Base-by-base conservation (phyloP, 2,113 vertebrate species). In the Hydrolagus affinis region DNA sequence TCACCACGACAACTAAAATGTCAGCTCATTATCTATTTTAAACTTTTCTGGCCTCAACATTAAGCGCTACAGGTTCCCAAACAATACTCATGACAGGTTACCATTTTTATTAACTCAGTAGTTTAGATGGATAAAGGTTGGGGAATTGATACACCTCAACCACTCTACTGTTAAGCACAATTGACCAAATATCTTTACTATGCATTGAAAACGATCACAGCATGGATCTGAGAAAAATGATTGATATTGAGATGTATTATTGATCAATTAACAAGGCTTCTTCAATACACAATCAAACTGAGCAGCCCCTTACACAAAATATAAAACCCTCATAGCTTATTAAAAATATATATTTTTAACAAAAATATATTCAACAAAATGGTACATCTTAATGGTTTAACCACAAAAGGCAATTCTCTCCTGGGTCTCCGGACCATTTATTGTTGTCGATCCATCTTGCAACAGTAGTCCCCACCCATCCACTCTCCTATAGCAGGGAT, bases 1-100 rank as follows among this genome's bases (percentile, higher is more conserved):
- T 87, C 66, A 86, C 89, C 87, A 88, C 86, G 86, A 87, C 85
- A 87, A 89, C 90, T 87, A 91, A 88, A 83, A 87, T 88, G 86
- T 68, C 86, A 85, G 87, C 90, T 88, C 86, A 89, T 87, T 73
- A 86, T 66, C 88, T 86, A 88, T 88, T 72, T 86, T 86, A 86
- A 85, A 89, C 85, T 0, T 87, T 88, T 32, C n/a, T 80, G 77
- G 28, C 77, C 57, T 80, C 77, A 80, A 80, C 25, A 80, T 80
- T 62, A 80, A 62, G 59, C 28, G 57, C 59, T 66, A 62, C 30
- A 21, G 25, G 60, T 10, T 83, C 25, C 17, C 30, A 66, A 30
- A 1, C 77, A 66, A 23, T 32, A 64, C 30, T 9, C 30, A 25
- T 1, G 17, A 30, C 19, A 60, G 74, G 44, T 17, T 60, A 78